These are phyloP conservation scores for Chondrosia reniformis DNA, from an alignment of 37 sponge, comb jelly and placozoan genomes.

Conservation along the genomic window DNA sequence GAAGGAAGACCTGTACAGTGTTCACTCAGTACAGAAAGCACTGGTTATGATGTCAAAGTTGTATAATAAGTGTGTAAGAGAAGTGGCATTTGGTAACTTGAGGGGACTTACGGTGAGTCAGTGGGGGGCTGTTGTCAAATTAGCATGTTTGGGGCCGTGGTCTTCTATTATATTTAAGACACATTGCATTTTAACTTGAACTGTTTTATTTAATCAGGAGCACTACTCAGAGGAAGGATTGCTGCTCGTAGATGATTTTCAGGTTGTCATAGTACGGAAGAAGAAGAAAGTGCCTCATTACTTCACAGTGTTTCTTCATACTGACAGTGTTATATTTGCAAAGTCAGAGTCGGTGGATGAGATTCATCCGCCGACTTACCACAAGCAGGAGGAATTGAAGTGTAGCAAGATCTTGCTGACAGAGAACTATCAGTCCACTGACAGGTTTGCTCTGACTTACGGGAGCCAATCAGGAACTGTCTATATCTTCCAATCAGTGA, in stretches of 20 bases:
- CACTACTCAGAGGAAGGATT: neutral
- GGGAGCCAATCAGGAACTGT: slow-evolving; percentile 24
- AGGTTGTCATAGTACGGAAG: slow-evolving; percentile 1
- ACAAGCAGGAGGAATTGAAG: neutral
- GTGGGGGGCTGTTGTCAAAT: neutral
- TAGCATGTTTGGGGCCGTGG: neutral
- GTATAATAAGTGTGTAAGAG: neutral
- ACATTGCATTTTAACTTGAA: too few relatives aligned
- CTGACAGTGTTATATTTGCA: neutral
- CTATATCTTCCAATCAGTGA: slow-evolving; percentile 19
- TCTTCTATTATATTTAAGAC: neutral
- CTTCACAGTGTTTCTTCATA: slow-evolving; percentile 22
- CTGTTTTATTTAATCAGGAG: too few relatives aligned
- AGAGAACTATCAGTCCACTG: slow-evolving; percentile 51
- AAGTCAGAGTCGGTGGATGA: neutral
- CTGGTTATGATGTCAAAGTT: neutral
- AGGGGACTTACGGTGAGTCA: neutral
- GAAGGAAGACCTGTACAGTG: slow-evolving; percentile 57
- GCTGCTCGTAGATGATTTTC: slow-evolving; percentile 13
- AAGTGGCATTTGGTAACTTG: slow-evolving; percentile 2
- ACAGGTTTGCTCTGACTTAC: slow-evolving; percentile 54
- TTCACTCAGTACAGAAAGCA: slow-evolving; percentile 24
- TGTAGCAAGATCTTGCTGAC: slow-evolving; percentile 25
- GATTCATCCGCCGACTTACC: slow-evolving; percentile 4
- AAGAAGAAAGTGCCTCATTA: neutral